phyloP scores from a whole-genome alignment of 1,140 invertebrate species.

The Rhyzopertha dominica region DNA sequence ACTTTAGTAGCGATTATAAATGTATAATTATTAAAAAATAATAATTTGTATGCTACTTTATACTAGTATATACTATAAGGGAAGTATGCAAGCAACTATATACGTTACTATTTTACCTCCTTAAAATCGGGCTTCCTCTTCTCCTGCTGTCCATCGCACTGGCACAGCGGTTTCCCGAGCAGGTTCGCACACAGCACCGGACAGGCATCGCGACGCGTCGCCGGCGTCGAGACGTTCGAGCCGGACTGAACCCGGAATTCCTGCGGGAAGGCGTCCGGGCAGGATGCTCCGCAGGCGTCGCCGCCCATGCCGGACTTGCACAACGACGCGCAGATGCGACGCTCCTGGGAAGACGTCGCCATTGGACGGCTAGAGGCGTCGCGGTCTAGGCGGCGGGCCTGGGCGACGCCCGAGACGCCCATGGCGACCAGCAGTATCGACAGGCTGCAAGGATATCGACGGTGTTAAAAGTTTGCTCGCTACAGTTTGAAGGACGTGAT shows the following conservation, averaged over 20 bases:
- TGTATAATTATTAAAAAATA: too few species aligned
- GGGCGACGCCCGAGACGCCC: slow-evolving; percentile 13
- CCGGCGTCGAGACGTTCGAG: neutral
- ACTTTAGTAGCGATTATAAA: too few species aligned
- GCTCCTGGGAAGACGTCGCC: slow-evolving; percentile 30
- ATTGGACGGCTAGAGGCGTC: slow-evolving; percentile 32
- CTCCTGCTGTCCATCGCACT: slow-evolving; percentile 26
- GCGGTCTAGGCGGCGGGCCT: slow-evolving; percentile 20
- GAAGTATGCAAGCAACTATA: too few species aligned
- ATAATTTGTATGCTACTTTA: too few species aligned
- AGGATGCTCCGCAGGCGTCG: slow-evolving; percentile 40
- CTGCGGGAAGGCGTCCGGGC: slow-evolving; percentile 36
- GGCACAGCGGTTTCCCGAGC: slow-evolving; percentile 41
- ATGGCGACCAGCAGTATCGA: slow-evolving; percentile 31
- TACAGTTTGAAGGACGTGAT: too few species aligned
- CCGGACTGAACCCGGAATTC: slow-evolving; percentile 26
- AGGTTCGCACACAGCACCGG: slow-evolving; percentile 41
- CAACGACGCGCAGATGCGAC: slow-evolving; percentile 42
- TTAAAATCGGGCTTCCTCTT: too few species aligned
- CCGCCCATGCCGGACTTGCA: slow-evolving; percentile 45
- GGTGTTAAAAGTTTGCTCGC: too few species aligned
- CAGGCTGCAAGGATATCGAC: slow-evolving; percentile 22
- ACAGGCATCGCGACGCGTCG: slow-evolving; percentile 36
- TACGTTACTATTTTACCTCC: neutral
- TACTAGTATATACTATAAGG: too few species aligned